Percentiles rank a stretch among this genome's conserved stretches.
Conservation (phyloP, 1,140 invertebrate genomes). For the Asbolus verrucosus region DNA sequence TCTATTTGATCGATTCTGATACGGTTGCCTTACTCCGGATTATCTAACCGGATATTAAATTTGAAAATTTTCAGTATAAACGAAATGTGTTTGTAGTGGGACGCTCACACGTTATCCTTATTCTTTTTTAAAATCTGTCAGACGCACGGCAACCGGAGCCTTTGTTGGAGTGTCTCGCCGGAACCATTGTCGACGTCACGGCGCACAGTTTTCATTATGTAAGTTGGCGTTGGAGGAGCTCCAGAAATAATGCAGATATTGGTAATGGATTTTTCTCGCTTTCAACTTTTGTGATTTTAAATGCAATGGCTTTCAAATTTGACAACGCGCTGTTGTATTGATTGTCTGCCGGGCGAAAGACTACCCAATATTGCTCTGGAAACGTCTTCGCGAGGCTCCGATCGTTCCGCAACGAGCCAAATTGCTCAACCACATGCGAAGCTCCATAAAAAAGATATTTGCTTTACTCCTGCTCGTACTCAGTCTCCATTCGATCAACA, state of each 20-base stretch:
- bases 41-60: conserved; percentile 35
- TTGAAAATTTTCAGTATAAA: conserved; percentile 28
- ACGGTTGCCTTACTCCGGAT: conserved; percentile 31
- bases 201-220: conserved; percentile 60
- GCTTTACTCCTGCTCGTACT: too few relatives aligned
- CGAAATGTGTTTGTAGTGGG: conserved; percentile 22
- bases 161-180: conserved; percentile 60
- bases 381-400: conserved; percentile 24
- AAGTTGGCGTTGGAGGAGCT: conserved; percentile 61
- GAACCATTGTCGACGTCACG: conserved; percentile 58
- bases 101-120: conserved; percentile 39
- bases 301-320: conserved; percentile 56
- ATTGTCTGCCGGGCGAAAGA: conserved; percentile 44
- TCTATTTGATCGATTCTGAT: conserved; percentile 40
- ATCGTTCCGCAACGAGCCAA: conserved; percentile 24
- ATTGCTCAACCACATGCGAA: conserved; percentile 14
- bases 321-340: conserved; percentile 51
- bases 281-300: conserved; percentile 57
- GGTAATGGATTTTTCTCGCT: conserved; percentile 61
- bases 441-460: conserved; percentile 12
- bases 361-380: conserved; percentile 11
- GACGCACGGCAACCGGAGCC: conserved; percentile 56
- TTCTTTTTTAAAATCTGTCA: conserved; percentile 63
- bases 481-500: too few relatives aligned
- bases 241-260: conserved; percentile 63